Evolutionary conservation across 2,888 invertebrate species (phyloP).

Genomic region (Noctua comes): DNA sequence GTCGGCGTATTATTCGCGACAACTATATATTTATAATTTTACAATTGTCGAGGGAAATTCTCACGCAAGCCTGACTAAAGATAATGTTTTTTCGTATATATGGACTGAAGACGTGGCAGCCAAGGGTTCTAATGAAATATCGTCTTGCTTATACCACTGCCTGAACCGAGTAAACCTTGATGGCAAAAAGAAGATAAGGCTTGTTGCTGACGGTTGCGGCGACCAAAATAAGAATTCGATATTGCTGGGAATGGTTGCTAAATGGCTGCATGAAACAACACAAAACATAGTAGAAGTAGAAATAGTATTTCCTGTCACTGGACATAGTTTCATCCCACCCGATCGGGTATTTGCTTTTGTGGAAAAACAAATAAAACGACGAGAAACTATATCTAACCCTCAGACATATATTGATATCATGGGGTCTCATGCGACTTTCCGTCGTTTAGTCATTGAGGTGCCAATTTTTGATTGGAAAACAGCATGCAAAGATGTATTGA

Average conservation of each 20-base stretch:
- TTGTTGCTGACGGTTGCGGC: slow-evolving; percentile 65
- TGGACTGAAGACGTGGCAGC: slow-evolving; percentile 61
- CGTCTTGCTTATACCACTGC: slow-evolving; percentile 58
- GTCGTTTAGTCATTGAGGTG: slow-evolving; percentile 48
- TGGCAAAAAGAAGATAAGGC: slow-evolving; percentile 47
- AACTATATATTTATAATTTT: slow-evolving; percentile 66
- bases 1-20: slow-evolving; percentile 72
- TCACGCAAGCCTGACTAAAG: slow-evolving; percentile 38
- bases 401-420: slow-evolving; percentile 57
- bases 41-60: slow-evolving; percentile 62
- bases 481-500: slow-evolving; percentile 51
- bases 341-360: slow-evolving; percentile 61
- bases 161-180: slow-evolving; percentile 37
- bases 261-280: slow-evolving; percentile 56
- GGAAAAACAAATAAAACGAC: slow-evolving; percentile 56
- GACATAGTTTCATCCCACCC: slow-evolving; percentile 61
- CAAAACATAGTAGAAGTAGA: slow-evolving; percentile 44
- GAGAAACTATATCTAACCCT: slow-evolving; percentile 54
- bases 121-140: slow-evolving; percentile 64
- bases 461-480: slow-evolving; percentile 56
- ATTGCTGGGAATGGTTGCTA: slow-evolving; percentile 60
- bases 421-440: slow-evolving; percentile 49
- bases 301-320: slow-evolving; percentile 63
- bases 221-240: slow-evolving; percentile 66
- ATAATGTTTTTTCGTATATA: slow-evolving; percentile 26